phyloP scores from a whole-genome alignment of 2,797 vertebrate genomes.

The Fistularia commersonii region DNA sequence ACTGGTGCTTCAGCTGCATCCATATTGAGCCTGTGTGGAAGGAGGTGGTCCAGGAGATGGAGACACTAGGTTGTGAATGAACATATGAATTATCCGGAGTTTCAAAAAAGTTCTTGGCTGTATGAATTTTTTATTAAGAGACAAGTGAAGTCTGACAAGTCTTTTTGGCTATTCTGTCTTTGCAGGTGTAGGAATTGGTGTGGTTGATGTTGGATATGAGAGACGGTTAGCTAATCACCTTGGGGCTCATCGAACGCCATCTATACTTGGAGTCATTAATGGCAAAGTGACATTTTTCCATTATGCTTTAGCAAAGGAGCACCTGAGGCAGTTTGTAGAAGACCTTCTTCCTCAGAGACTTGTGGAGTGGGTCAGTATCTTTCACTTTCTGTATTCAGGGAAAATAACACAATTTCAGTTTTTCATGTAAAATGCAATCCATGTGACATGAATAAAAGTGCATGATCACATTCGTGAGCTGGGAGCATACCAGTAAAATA shows the following conservation, averaged over 20 bases:
- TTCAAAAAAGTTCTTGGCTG: neutral
- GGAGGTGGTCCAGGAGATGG: slow-evolving; percentile 90
- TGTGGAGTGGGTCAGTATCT: slow-evolving; percentile 84
- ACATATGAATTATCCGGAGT: neutral
- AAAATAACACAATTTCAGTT: neutral
- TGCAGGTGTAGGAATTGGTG: slow-evolving; percentile 90
- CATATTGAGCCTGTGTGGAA: slow-evolving; percentile 98
- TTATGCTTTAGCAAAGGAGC: slow-evolving; percentile 85
- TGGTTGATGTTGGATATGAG: slow-evolving; percentile 92
- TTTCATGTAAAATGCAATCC: neutral
- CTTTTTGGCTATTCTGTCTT: slow-evolving; percentile 9
- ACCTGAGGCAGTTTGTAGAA: slow-evolving; percentile 90
- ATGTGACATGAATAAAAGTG: neutral
- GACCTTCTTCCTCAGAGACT: slow-evolving; percentile 90
- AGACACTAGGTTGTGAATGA: slow-evolving; percentile 79
- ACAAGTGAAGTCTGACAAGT: neutral
- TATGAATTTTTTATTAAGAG: no score
- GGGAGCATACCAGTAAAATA: neutral
- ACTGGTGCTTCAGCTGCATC: slow-evolving; percentile 98
- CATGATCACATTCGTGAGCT: neutral
- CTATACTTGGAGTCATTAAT: slow-evolving; percentile 88
- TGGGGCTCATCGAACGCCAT: slow-evolving; percentile 91
- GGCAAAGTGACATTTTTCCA: slow-evolving; percentile 95
- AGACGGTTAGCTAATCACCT: slow-evolving; percentile 91
- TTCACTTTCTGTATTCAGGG: neutral